Conservation (phyloP, 2,888 invertebrate genomes). For the Mystacides longicornis region DNA sequence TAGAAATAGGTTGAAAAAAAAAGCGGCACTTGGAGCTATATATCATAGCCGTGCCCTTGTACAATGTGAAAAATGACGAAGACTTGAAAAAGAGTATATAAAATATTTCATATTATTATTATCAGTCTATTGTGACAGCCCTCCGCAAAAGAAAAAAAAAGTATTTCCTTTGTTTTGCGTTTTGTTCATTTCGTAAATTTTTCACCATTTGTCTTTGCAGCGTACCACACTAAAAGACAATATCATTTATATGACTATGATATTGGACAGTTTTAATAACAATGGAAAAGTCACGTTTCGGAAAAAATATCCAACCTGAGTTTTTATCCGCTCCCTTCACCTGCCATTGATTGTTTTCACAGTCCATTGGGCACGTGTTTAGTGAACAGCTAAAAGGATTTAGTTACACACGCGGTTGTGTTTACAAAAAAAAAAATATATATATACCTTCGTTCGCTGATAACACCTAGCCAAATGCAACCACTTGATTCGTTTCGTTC, state of each 20-base stretch:
- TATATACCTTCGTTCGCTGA: not conserved
- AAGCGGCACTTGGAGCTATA: too few species aligned
- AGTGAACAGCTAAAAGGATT: not conserved
- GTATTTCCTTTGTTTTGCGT: not conserved
- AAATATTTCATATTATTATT: not conserved
- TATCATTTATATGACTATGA: not conserved
- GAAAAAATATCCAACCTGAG: not conserved
- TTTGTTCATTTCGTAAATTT: not conserved
- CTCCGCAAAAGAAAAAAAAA: not conserved
- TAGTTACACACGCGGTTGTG: not conserved
- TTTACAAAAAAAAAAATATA: not conserved
- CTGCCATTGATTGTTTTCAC: conserved; percentile 1
- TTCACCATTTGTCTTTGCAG: not conserved
- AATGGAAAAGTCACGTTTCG: not conserved
- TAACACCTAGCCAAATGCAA: too few species aligned
- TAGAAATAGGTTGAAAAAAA: too few species aligned
- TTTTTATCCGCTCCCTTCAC: not conserved
- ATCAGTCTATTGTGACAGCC: not conserved
- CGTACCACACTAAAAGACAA: not conserved
- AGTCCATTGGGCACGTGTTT: not conserved
- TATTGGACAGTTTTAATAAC: not conserved
- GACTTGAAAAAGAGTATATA: not conserved
- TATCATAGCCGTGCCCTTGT: too few species aligned
- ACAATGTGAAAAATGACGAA: not conserved
- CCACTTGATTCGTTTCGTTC: too few species aligned